These are phyloP conservation scores for Heliornis fulica DNA, from an alignment of 2,113 vertebrate genomes.

Conservation along the genomic window DNA sequence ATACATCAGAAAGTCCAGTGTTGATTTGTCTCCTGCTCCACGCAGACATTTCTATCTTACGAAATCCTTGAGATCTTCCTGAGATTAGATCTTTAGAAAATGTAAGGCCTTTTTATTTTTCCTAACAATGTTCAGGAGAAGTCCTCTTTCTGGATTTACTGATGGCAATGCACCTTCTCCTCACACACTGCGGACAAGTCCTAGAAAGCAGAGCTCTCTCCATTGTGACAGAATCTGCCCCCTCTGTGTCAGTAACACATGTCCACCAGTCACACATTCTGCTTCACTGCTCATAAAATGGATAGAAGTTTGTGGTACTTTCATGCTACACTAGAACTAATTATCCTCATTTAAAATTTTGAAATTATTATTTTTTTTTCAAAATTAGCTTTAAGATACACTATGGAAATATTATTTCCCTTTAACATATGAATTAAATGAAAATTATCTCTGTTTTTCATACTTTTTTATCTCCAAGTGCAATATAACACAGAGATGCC, in stretches of 20 bases:
- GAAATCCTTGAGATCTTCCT: not conserved
- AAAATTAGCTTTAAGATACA: not conserved
- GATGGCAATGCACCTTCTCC: not conserved
- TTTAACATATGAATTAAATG: not conserved
- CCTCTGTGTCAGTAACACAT: not conserved
- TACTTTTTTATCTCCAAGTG: not conserved
- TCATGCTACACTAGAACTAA: not conserved
- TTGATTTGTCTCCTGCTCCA: not conserved
- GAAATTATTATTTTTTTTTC: rapidly evolving
- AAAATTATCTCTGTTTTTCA: not conserved
- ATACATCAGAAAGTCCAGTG: not conserved
- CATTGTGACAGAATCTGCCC: not conserved
- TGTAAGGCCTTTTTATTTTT: not conserved
- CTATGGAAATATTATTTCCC: not conserved
- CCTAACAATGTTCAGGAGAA: not conserved
- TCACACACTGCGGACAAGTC: not conserved
- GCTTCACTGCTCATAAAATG: not conserved
- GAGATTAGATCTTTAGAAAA: not conserved
- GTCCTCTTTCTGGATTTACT: not conserved
- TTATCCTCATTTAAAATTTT: not conserved
- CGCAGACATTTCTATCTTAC: not conserved
- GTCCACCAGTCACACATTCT: not conserved
- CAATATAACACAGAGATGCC: not conserved
- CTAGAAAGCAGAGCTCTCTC: not conserved
- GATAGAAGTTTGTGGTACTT: not conserved